Evolutionary conservation across 2,797 vertebrate species (phyloP), one percentile per base, ranked within the genome.

Genomic region (Girardinus metallicus): DNA sequence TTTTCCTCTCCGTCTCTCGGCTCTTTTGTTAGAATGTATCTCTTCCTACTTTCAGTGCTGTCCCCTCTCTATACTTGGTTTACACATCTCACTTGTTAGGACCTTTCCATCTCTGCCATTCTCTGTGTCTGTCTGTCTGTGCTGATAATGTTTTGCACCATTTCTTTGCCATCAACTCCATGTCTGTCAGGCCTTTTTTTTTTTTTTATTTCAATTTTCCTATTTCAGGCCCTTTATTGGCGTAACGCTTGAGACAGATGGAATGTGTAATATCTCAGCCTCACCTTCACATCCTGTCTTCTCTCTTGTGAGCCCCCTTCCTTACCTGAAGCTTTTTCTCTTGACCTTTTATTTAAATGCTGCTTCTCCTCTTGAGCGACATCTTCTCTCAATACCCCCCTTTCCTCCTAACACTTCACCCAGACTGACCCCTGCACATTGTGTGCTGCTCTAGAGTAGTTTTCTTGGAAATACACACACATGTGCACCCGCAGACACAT

Each of bases 301-400:
- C 36, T 41, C 78, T 81, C 64, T 49, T 13, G 77, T 82, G 74
- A 34, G 47, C 46, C 57, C 75, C 76, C 8, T 23, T 80, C 75
- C 36, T 83, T 78, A 83, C 81, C 82, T 83, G 53, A 73, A 78
- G 80, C 78, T 82, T 79, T 88, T 18, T 26, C 83, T 43, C 81
- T 79, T 91, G 90, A 93, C 92, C 90, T 93, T 94, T 93, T 80
- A 86, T 86, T 87, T 64, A 77, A 85, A 73, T 62, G 31, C 79
- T 87, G 76, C 73, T 80, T 81, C 62, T 85, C 71, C 66, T 85
- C 78, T 90, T 85, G 82, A 88, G 88, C 55, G 39, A 82, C 86
- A 80, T 88, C 73, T 81, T 86, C 83, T 85, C 84, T 78, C n/a
- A 66, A 74, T 83, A 26, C 77, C 78, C 75, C 36, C 74, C 78